Base-by-base conservation (phyloP, 2,113 vertebrate genomes). In the Phoxinus phoxinus region DNA sequence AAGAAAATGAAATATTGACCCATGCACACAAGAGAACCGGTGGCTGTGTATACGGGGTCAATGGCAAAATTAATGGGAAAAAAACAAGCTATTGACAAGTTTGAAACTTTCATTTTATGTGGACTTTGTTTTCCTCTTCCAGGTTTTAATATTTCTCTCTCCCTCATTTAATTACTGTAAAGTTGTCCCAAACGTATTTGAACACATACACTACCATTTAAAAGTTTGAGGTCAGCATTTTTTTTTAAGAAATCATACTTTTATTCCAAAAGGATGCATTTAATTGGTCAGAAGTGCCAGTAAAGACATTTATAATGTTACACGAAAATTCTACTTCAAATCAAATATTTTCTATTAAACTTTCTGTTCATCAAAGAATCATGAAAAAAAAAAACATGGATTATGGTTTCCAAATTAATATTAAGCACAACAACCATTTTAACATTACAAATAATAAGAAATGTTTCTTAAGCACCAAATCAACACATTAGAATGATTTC, bases 1-100 rank as follows among this genome's bases (percentile, higher is more conserved):
- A 76, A 87, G 85, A 93, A 91, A 89, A 89, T 84, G 21, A 88
- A 85, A 80, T 87, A 48, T 77, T 91, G 90, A 93, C 91, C 92
- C 88, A 15, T n/a, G 37, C 69, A 90, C 86, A 90, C 91, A 90
- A 83, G 78, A 79, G 65, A 58, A 89, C 88, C 85, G 90, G 41
- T 89, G 78, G 58, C 71, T 56, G 73, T 73, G 76, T 61, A 41
- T 81, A 86, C 86, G 88, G 87, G 90, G 85, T 48, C 81, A 82
- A 80, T 78, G 67, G 75, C n/a, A 75, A 86, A 81, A 85, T 71
- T 85, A 83, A 85, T 87, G 82, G 81, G 51, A 7, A 80, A 32
- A 80, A 76, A 71, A 82, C 85, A 89, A 88, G 87, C 87, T 87
- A 63, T 51, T n/a, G 58, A 8, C 10, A 81, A 73, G 44, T 51